A percentile compares a stretch with the other conserved stretches of the same genome.
Conservation (phyloP, 1,140 invertebrate genomes). For the Pseudomyrmex gracilis region DNA sequence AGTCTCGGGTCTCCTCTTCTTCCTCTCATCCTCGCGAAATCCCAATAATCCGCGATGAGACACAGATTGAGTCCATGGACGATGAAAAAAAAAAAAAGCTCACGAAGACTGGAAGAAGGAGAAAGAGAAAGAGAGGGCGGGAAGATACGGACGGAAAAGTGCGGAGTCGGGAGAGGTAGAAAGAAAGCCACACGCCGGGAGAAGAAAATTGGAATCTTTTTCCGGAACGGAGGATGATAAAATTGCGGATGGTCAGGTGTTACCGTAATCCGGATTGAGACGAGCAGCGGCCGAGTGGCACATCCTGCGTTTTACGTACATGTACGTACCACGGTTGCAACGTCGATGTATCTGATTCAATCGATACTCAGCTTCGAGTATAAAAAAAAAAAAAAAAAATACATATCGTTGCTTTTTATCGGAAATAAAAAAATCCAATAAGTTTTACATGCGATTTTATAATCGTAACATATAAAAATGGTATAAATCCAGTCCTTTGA, state of each 20-base stretch:
- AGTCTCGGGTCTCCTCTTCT: slow-evolving; percentile 34
- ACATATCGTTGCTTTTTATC: not conserved
- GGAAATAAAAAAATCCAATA: not conserved
- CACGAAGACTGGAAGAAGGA: slow-evolving; percentile 48
- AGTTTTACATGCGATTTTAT: not conserved
- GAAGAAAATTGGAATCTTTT: slow-evolving; percentile 83
- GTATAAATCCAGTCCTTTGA: not conserved
- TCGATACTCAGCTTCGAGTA: not conserved
- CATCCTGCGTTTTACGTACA: slow-evolving; percentile 12
- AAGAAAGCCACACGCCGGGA: slow-evolving; percentile 59
- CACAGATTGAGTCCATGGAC: slow-evolving; percentile 84
- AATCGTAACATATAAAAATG: not conserved
- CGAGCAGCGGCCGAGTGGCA: slow-evolving; percentile 59
- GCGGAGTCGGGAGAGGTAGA: slow-evolving; percentile 7
- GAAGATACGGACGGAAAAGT: slow-evolving; percentile 34
- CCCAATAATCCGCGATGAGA: slow-evolving; percentile 85
- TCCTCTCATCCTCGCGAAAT: slow-evolving; percentile 75
- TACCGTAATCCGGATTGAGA: slow-evolving; percentile 80
- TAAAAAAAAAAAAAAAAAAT: not conserved
- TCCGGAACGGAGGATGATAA: slow-evolving; percentile 81
- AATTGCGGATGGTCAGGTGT: slow-evolving; percentile 84
- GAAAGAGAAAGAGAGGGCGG: slow-evolving; percentile 35
- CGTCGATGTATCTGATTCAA: slow-evolving; percentile 1
- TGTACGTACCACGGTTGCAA: slow-evolving; percentile 23
- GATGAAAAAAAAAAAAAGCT: slow-evolving; percentile 68